phyloP scores from a whole-genome alignment of 2,113 vertebrate species.

The Alosa alosa region DNA sequence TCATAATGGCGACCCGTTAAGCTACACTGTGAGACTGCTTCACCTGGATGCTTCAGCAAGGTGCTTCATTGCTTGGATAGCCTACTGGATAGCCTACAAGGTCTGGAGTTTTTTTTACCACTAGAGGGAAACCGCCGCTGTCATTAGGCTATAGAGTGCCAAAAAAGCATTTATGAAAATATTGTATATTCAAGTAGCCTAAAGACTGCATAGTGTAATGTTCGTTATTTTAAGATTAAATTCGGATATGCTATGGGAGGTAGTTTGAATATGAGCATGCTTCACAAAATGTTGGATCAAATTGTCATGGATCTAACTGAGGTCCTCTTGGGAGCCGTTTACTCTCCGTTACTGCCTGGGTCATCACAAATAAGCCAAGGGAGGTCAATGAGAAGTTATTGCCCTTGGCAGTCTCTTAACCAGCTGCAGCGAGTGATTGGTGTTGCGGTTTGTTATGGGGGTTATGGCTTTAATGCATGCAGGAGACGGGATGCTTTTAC shows the following conservation, averaged over 20 bases:
- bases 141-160: too few species aligned
- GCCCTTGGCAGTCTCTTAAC: slow-evolving; percentile 39
- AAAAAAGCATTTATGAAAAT: too few species aligned
- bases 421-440: slow-evolving; percentile 33
- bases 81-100: too few species aligned
- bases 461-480: slow-evolving; percentile 50
- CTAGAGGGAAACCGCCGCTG: neutral
- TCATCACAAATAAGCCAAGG: slow-evolving; percentile 5
- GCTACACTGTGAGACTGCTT: too few species aligned
- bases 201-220: neutral
- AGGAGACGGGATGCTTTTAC: slow-evolving; percentile 46
- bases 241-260: neutral
- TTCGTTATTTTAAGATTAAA: neutral
- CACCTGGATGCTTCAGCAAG: too few species aligned
- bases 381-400: slow-evolving; percentile 16
- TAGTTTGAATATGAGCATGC: neutral
- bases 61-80: neutral
- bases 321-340: neutral
- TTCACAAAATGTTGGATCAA: neutral
- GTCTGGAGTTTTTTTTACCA: neutral
- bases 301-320: neutral
- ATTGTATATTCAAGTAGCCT: too few species aligned
- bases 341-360: slow-evolving; percentile 1
- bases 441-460: slow-evolving; percentile 44
- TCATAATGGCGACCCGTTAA: too few species aligned